Evolutionary conservation across 2,888 invertebrate species (phyloP).

Genomic region (Chrysolina americana): DNA sequence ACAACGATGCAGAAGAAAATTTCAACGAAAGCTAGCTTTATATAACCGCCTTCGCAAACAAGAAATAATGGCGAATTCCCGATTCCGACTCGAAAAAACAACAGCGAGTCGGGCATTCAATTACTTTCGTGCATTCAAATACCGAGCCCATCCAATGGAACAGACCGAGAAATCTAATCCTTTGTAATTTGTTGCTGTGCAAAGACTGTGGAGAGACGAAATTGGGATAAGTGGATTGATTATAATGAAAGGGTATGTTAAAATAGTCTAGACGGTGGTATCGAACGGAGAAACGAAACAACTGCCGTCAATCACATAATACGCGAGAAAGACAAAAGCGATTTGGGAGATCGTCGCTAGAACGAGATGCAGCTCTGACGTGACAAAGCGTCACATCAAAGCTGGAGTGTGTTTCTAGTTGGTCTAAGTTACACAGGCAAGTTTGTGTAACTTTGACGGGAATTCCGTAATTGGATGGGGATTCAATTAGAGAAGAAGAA

Average conservation of each 20-base stretch:
- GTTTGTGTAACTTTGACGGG: not conserved
- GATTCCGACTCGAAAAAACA: too few species aligned
- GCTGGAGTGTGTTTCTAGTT: not conserved
- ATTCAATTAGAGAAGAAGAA: constrained; percentile 3
- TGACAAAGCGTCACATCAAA: constrained; percentile 15
- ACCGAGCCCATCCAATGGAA: constrained; percentile 2
- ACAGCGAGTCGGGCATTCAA: not conserved
- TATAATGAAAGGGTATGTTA: constrained; percentile 23
- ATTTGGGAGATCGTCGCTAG: not conserved
- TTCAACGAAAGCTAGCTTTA: too few species aligned
- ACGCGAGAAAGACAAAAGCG: not conserved
- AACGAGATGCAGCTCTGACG: not conserved
- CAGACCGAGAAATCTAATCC: constrained; percentile 18
- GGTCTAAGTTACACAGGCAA: not conserved
- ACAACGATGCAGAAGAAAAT: too few species aligned
- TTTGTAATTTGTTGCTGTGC: not conserved
- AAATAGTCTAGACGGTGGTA: constrained; percentile 27
- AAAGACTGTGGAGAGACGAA: constrained; percentile 5
- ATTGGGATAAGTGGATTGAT: constrained; percentile 21
- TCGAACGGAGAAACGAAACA: constrained; percentile 16
- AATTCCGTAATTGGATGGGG: not conserved
- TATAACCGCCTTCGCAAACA: too few species aligned
- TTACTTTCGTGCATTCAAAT: not conserved
- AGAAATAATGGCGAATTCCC: too few species aligned
- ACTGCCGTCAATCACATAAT: constrained; percentile 1